Percentiles rank a stretch among this genome's conserved stretches.
These are phyloP conservation scores for Glossophaga mutica DNA, from an alignment of 2,797 vertebrate species.

Conservation along the genomic window DNA sequence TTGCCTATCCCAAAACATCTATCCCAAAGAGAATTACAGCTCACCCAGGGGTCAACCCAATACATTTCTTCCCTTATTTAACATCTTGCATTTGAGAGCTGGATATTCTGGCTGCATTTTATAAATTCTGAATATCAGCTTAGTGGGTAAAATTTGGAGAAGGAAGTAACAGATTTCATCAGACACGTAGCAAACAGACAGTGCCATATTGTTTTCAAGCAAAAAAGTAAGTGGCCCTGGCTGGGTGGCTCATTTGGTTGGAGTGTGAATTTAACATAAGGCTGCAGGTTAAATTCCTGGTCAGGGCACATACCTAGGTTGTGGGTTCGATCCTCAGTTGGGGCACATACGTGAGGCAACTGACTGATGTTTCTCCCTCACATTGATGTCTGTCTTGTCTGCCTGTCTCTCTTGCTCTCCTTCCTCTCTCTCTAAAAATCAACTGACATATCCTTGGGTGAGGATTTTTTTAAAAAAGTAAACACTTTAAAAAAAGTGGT, in stretches of 20 bases:
- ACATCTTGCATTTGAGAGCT: not conserved
- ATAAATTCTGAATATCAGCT: not conserved
- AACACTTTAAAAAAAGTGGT: not conserved
- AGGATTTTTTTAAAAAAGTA: too few relatives aligned
- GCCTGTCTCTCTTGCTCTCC: too few relatives aligned
- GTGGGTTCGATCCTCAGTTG: too few relatives aligned
- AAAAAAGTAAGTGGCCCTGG: not conserved
- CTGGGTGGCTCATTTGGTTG: too few relatives aligned
- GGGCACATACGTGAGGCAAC: too few relatives aligned
- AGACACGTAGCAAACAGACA: not conserved
- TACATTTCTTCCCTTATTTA: not conserved
- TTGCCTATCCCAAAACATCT: conserved; percentile 5
- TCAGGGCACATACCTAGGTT: too few relatives aligned
- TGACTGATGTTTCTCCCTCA: too few relatives aligned
- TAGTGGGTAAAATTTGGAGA: not conserved
- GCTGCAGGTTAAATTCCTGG: too few relatives aligned
- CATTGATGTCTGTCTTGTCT: too few relatives aligned
- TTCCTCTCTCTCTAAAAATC: too few relatives aligned
- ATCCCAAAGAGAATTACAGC: not conserved
- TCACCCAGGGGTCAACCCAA: not conserved
- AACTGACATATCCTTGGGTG: too few relatives aligned
- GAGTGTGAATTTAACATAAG: too few relatives aligned
- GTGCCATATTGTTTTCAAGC: not conserved
- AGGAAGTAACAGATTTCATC: not conserved
- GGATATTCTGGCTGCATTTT: not conserved